Percentiles rank a stretch among this genome's conserved stretches.
Evolutionary conservation across 2,797 vertebrate species (phyloP).

Genomic region (Sylvia borin): DNA sequence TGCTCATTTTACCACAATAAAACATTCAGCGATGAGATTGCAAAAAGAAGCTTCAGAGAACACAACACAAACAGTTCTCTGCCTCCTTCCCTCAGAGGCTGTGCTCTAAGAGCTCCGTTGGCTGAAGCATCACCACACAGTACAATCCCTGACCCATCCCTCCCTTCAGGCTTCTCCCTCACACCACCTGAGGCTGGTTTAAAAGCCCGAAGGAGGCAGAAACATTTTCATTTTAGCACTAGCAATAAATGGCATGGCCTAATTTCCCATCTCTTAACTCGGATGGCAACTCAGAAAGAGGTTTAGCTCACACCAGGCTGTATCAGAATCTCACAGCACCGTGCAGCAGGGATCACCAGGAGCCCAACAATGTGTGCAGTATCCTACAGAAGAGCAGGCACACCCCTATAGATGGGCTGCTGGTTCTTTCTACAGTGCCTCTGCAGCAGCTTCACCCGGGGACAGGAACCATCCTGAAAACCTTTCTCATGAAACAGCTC

Average conservation of each 20-base stretch:
- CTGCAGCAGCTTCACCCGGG: neutral
- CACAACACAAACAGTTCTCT: neutral
- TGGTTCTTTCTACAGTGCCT: neutral
- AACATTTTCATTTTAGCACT: neutral
- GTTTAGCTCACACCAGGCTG: neutral
- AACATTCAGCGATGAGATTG: neutral
- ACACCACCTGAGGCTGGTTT: neutral
- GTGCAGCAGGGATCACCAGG: neutral
- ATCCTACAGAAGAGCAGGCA: neutral
- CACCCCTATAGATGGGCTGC: neutral
- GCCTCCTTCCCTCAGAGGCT: neutral
- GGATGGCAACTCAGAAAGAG: neutral
- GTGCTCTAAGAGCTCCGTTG: neutral
- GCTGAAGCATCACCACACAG: neutral
- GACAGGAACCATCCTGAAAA: neutral
- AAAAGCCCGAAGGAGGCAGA: neutral
- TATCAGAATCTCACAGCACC: neutral
- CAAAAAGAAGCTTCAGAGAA: neutral
- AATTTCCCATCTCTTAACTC: neutral
- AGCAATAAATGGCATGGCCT: neutral
- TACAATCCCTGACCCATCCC: neutral
- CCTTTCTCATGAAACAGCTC: neutral
- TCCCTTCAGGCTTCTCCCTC: neutral
- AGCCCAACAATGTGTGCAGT: fast-evolving
- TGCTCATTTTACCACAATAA: neutral